phyloP scores from a whole-genome alignment of 2,797 vertebrate genomes.

The Enteromius viviparus region DNA sequence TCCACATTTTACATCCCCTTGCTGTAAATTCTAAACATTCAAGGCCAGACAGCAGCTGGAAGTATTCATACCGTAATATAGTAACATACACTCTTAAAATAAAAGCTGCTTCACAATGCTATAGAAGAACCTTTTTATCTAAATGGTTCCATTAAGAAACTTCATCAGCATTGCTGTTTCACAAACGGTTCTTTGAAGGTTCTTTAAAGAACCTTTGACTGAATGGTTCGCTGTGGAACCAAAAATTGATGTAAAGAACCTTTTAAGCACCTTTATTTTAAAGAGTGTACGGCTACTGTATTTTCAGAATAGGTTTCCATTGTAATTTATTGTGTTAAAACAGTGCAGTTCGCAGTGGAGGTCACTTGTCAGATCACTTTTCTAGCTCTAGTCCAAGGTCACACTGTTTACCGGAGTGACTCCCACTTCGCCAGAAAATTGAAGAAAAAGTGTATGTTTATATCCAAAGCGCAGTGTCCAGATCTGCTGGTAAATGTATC shows the following conservation, averaged over 20 bases:
- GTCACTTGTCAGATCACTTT: background rate
- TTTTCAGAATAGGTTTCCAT: background rate
- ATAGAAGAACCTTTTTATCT: background rate
- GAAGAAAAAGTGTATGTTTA: background rate
- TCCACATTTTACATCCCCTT: constrained; percentile 3
- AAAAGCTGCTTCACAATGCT: background rate
- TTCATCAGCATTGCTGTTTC: background rate
- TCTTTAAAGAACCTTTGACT: background rate
- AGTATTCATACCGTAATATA: background rate
- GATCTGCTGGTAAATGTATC: background rate
- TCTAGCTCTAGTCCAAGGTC: constrained; percentile 17
- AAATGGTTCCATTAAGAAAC: background rate
- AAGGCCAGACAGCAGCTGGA: background rate
- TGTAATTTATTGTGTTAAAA: background rate
- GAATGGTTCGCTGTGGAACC: background rate
- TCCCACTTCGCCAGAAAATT: background rate
- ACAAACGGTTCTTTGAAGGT: background rate
- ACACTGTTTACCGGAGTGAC: background rate
- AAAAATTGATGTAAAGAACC: background rate
- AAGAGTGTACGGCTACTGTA: background rate
- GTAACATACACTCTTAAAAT: background rate
- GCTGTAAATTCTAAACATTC: background rate
- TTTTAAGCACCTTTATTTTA: background rate
- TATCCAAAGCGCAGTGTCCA: background rate
- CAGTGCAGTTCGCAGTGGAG: background rate